Evolutionary conservation across 2,888 invertebrate species (phyloP).

Genomic region (Bhutanitis thaidina): DNA sequence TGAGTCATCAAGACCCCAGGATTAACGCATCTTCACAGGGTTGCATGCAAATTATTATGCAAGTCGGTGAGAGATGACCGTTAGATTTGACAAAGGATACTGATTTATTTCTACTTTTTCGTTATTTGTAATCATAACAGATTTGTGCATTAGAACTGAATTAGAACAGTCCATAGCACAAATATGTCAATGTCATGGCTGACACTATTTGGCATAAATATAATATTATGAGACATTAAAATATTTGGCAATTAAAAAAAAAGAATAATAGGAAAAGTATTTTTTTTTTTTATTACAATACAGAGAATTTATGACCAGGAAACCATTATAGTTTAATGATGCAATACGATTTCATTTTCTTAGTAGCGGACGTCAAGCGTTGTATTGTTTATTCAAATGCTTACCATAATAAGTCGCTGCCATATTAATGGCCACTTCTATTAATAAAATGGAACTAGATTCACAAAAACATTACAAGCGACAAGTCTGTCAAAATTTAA

Average conservation of each 20-base stretch:
- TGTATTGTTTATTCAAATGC: conserved; percentile 1
- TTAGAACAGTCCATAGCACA: no score
- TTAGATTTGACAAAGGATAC: conserved; percentile 25
- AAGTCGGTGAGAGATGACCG: conserved; percentile 38
- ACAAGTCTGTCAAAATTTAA: no score
- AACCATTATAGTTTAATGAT: neutral
- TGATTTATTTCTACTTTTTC: conserved; percentile 4
- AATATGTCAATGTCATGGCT: no score
- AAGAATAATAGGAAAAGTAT: neutral
- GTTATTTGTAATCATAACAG: neutral
- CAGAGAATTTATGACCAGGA: neutral
- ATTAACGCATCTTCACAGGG: conserved; percentile 43
- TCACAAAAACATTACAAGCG: no score
- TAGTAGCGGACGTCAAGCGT: neutral
- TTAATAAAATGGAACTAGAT: conserved; percentile 18
- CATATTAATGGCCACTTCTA: conserved; percentile 21
- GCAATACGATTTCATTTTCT: neutral
- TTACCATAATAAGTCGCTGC: neutral
- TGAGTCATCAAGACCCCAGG: conserved; percentile 35
- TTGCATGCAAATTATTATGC: conserved; percentile 54
- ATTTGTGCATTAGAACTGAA: no score
- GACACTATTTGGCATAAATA: no score
- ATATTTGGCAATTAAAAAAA: no score
- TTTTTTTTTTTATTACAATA: neutral
- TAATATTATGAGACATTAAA: no score